These are phyloP conservation scores for Otis tarda DNA, from an alignment of 2,113 vertebrate species.

Conservation along the genomic window DNA sequence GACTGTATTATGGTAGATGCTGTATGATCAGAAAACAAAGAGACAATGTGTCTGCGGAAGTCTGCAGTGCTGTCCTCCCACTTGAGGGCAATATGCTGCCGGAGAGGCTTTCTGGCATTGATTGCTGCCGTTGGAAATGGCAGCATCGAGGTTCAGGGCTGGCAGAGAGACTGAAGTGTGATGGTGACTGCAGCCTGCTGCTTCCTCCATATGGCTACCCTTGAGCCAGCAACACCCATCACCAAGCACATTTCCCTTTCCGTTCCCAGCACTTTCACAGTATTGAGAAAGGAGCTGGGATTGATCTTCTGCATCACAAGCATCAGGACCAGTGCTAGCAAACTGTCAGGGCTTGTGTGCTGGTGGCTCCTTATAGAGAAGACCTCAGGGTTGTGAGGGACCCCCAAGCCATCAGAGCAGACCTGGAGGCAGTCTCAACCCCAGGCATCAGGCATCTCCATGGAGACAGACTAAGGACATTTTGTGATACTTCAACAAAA, in stretches of 20 bases:
- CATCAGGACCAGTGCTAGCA: not conserved
- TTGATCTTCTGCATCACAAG: not conserved
- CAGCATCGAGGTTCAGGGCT: rapidly evolving
- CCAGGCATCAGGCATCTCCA: not conserved
- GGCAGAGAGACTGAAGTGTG: rapidly evolving
- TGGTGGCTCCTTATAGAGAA: not conserved
- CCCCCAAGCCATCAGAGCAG: not conserved
- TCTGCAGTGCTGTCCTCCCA: not conserved
- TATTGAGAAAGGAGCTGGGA: not conserved
- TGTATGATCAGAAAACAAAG: not conserved
- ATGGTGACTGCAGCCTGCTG: not conserved
- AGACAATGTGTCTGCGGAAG: not conserved
- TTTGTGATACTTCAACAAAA: not conserved
- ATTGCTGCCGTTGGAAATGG: not conserved
- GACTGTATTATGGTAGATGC: not conserved
- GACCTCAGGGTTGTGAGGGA: rapidly evolving
- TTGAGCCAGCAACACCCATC: not conserved
- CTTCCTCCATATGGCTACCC: not conserved
- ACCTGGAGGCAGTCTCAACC: not conserved
- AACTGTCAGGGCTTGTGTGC: not conserved
- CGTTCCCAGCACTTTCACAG: rapidly evolving
- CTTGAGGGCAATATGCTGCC: not conserved
- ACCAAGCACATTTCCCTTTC: not conserved
- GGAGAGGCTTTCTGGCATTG: not conserved
- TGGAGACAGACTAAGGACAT: not conserved